Conservation (phyloP, 2,888 invertebrate species). For the Acleris laterana region DNA sequence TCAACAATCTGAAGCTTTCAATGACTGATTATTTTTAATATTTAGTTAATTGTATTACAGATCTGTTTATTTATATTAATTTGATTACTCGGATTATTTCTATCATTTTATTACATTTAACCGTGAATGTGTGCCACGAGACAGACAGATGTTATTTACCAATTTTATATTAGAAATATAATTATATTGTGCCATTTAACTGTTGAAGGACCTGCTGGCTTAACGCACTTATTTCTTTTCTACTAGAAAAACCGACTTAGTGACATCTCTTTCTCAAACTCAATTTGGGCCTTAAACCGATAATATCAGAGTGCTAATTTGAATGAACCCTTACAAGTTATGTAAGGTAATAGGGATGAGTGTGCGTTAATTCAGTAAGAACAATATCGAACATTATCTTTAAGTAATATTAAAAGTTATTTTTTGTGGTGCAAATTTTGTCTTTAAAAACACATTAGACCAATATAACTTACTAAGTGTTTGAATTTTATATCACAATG, state of each 20-base stretch:
- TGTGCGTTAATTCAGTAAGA: slow-evolving; percentile 14
- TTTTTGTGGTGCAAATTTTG: slow-evolving; percentile 17
- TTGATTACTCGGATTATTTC: slow-evolving; percentile 41
- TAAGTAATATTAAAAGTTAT: neutral
- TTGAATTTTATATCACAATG: neutral
- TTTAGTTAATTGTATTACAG: slow-evolving; percentile 54
- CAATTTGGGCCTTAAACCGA: too few species aligned
- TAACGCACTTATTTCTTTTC: slow-evolving; percentile 5
- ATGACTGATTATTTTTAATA: slow-evolving; percentile 71
- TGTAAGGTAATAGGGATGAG: neutral
- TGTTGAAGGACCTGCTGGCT: neutral
- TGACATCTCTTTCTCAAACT: too few species aligned
- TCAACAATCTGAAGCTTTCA: slow-evolving; percentile 81
- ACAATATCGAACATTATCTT: neutral
- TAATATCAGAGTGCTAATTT: too few species aligned
- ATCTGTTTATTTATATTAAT: slow-evolving; percentile 62
- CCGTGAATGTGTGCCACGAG: slow-evolving; percentile 65
- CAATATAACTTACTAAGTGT: neutral
- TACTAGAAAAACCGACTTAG: too few species aligned
- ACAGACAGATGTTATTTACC: slow-evolving; percentile 72
- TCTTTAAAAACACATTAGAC: neutral
- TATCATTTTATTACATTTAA: slow-evolving; percentile 52
- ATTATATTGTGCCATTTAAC: slow-evolving; percentile 30
- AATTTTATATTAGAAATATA: slow-evolving; percentile 42
- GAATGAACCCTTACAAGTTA: too few species aligned